Conservation (phyloP, 2,113 vertebrate species). For the Lamprologus lemairii region DNA sequence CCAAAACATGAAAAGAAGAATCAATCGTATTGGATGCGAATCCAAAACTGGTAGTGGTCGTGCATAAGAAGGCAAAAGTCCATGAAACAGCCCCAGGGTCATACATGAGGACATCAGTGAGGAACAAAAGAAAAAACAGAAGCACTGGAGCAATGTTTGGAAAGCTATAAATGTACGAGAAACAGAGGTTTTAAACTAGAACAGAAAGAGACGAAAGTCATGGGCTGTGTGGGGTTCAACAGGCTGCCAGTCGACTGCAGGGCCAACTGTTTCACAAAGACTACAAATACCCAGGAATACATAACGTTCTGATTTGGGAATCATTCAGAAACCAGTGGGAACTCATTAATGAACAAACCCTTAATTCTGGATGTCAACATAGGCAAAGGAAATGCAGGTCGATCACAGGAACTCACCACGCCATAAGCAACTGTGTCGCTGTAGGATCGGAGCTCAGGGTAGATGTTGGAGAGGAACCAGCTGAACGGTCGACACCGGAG, state of each 20-base stretch:
- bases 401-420: slow-evolving; percentile 72
- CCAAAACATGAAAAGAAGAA: background rate
- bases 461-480: slow-evolving; percentile 94
- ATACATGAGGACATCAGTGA: background rate
- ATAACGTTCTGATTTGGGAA: background rate
- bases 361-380: background rate
- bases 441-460: slow-evolving; percentile 90
- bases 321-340: background rate
- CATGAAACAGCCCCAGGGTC: background rate
- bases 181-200: background rate
- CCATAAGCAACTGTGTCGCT: slow-evolving; percentile 86
- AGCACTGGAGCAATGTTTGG: background rate
- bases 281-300: background rate
- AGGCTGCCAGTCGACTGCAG: background rate
- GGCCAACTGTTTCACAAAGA: background rate
- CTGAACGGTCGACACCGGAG: slow-evolving; percentile 89
- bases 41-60: background rate
- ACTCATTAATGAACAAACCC: background rate
- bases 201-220: too few relatives aligned
- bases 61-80: background rate
- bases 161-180: background rate
- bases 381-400: background rate
- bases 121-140: background rate
- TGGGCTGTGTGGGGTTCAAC: background rate
- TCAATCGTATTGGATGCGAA: background rate